Percentiles rank a stretch among this genome's conserved stretches.
Conservation (phyloP, 2,113 vertebrate genomes). For the Odobenus rosmarus region DNA sequence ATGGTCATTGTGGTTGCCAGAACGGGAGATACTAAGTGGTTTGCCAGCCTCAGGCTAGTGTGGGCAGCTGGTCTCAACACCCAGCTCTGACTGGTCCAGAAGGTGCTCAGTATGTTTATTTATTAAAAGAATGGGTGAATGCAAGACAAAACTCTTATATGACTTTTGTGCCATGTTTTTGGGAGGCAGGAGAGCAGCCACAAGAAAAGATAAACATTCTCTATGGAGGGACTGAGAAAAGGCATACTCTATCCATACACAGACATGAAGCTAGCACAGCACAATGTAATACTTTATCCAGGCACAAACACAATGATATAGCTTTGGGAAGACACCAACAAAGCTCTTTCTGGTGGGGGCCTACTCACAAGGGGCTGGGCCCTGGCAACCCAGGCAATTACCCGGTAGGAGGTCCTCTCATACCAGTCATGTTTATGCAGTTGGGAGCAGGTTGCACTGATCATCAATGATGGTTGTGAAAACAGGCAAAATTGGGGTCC, state of each 20-base stretch:
- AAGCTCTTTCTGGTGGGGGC: neutral
- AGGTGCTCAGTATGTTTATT: neutral
- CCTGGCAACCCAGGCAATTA: neutral
- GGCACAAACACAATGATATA: neutral
- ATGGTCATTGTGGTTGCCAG: neutral
- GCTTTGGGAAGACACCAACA: neutral
- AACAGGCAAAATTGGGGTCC: neutral
- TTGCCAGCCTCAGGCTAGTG: neutral
- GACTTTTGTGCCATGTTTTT: neutral
- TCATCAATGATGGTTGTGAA: neutral
- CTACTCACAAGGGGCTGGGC: neutral
- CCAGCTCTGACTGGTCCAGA: neutral
- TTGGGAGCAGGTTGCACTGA: neutral
- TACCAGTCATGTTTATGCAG: neutral
- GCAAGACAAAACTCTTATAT: neutral
- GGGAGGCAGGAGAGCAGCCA: neutral
- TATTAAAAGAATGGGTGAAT: neutral
- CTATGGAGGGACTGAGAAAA: neutral
- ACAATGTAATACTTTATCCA: neutral
- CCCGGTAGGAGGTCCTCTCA: neutral
- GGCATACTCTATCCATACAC: neutral
- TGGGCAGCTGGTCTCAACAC: neutral
- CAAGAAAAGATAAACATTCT: neutral
- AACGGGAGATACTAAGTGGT: neutral
- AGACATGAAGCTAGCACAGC: neutral